Base-by-base conservation (phyloP, 2,113 vertebrate species). In the Pampusana beccarii region DNA sequence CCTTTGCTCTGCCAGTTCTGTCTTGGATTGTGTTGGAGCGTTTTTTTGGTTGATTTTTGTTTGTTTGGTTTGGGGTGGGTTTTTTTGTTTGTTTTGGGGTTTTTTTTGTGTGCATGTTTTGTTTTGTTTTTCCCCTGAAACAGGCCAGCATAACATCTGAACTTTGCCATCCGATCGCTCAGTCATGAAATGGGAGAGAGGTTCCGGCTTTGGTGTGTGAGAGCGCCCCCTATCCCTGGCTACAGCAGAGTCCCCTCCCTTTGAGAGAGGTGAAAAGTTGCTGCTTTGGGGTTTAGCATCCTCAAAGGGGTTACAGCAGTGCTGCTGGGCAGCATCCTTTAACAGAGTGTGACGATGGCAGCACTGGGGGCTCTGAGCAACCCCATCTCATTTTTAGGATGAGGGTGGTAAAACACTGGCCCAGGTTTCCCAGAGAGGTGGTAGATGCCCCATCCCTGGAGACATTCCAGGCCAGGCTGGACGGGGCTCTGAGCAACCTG, bases 291-390 rank as follows among this genome's bases (percentile, higher is more conserved):
- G 16, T 73, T 67, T 29, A 46, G 10, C 46, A 10, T 44, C n/a
- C 54, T 36, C 42, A 80, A 64, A 77, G 31, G 2, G 23, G 18
- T 38, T 36, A 61, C 18, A 70, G 54, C 38, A 69, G 5, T 11
- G 1, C 24, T 28, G 23, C 48, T 71, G 56, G 51, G 29, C 71
- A 23, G 44, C 36, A 7, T 44, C 24, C 57, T 34, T n/a, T 38
- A 29, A 50, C 3, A 11, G 42, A 11, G 9, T 0, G 0, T 0
- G 6, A n/a, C 6, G 44, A 48, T 38, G 65, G 33, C 69, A 44
- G 53, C 6, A 4, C 56, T 34, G 69, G 48, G 29, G 66, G 13
- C 33, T 17, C 44, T 46, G 44, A 46, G 44, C 44, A 46, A 46
- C 18, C 44, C 9, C 44, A 19, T 46, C 17, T 46, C 19, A 9